Evolutionary conservation across 2,113 vertebrate genomes (phyloP).

Genomic region (Typhlomys cinereus): DNA sequence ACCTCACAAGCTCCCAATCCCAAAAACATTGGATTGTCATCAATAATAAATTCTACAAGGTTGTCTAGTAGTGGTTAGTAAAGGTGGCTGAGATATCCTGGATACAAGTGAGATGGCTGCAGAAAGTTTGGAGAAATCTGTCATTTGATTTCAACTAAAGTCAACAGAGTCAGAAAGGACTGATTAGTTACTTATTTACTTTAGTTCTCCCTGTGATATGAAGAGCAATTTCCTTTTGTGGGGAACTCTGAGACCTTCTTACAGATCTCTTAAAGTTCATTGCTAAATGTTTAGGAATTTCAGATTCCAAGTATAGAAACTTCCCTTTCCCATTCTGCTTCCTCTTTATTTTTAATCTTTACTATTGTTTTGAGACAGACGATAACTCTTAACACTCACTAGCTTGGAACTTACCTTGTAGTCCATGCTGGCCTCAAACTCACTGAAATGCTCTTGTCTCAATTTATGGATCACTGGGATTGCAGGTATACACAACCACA

Average conservation of each 20-base stretch:
- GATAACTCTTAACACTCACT: no score
- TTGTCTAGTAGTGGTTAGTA: neutral
- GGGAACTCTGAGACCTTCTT: constrained; percentile 11
- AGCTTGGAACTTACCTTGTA: neutral
- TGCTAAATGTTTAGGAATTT: neutral
- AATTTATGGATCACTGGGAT: neutral
- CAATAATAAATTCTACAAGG: neutral
- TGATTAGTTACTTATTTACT: neutral
- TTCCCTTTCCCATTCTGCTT: neutral
- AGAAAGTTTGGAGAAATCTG: constrained; percentile 7
- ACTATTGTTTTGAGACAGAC: neutral
- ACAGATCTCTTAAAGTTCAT: neutral
- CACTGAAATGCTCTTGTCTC: neutral
- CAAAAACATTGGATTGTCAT: neutral
- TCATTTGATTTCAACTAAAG: neutral
- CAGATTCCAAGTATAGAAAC: constrained; percentile 3
- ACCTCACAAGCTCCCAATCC: constrained; percentile 19
- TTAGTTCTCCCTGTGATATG: neutral
- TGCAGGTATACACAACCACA: no score
- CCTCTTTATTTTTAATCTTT: neutral
- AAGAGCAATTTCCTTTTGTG: neutral
- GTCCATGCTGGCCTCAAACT: neutral
- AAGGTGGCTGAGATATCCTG: neutral
- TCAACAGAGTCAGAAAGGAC: neutral
- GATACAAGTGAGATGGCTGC: neutral